Percentiles rank a stretch among this genome's conserved stretches.
Conservation (phyloP, 1,140 invertebrate species). For the Portunus trituberculatus region DNA sequence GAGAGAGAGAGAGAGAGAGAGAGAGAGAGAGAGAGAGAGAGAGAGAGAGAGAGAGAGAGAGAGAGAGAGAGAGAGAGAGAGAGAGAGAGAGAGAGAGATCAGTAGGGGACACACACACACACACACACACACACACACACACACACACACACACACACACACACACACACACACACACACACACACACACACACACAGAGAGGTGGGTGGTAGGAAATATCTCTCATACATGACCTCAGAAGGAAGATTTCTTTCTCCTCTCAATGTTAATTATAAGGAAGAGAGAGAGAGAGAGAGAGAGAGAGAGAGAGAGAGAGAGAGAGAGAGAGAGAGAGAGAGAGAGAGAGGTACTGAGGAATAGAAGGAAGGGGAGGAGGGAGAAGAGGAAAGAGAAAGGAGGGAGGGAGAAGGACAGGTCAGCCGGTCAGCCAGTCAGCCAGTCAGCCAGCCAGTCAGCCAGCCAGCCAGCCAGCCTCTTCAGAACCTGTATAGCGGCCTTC, state of each 20-base stretch:
- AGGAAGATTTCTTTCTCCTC: background rate
- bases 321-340: background rate
- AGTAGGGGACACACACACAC: background rate
- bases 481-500: background rate
- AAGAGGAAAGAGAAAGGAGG: background rate
- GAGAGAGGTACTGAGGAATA: background rate
- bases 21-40: background rate
- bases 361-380: background rate
- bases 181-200: background rate
- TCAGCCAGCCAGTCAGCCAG: background rate
- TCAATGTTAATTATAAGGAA: background rate
- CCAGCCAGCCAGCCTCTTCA: background rate
- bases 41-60: constrained; percentile 23
- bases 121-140: background rate
- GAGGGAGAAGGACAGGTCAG: background rate
- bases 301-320: too few relatives aligned
- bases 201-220: background rate
- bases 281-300: background rate
- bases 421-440: background rate
- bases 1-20: background rate
- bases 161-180: background rate
- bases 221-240: background rate
- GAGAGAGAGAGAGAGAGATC: constrained; percentile 20
- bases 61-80: background rate
- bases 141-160: background rate